Conservation (phyloP, 2,113 vertebrate species). For the Pavo muticus region DNA sequence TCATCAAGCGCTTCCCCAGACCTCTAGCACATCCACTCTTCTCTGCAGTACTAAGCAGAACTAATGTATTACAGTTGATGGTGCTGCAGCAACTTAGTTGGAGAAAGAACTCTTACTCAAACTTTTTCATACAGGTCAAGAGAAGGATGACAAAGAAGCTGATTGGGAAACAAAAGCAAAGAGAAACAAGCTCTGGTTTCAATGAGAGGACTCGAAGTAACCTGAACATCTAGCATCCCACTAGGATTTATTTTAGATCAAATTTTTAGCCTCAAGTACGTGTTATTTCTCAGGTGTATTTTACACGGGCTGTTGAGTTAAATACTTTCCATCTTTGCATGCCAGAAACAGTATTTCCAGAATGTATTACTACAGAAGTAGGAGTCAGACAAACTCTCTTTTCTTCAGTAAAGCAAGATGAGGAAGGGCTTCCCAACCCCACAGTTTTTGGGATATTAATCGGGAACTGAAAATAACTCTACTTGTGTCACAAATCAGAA, state of each 20-base stretch:
- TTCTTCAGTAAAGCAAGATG: background rate
- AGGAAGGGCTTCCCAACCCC: background rate
- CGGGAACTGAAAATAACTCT: background rate
- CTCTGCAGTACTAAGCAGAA: background rate
- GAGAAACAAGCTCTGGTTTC: background rate
- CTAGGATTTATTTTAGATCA: constrained; percentile 57
- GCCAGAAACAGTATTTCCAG: constrained; percentile 5
- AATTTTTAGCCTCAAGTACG: constrained; percentile 61
- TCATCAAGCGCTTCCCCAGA: background rate
- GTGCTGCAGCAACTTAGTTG: background rate
- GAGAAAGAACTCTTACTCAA: constrained; percentile 23
- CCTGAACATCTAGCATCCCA: background rate
- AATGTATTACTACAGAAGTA: background rate
- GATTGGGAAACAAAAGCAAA: constrained; percentile 20
- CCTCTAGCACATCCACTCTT: background rate
- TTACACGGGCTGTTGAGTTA: constrained; percentile 41
- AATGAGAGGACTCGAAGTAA: background rate
- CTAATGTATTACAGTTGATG: background rate
- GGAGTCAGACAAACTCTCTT: background rate
- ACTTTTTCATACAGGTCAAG: background rate
- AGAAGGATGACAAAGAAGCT: background rate
- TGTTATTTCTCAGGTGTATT: constrained; percentile 56
- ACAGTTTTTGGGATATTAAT: background rate
- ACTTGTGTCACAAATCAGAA: background rate
- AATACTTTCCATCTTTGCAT: constrained; percentile 28